Percentiles rank a stretch among this genome's conserved stretches.
Evolutionary conservation across 2,888 invertebrate genomes (phyloP).

Genomic region (Tanaodytes sp.): DNA sequence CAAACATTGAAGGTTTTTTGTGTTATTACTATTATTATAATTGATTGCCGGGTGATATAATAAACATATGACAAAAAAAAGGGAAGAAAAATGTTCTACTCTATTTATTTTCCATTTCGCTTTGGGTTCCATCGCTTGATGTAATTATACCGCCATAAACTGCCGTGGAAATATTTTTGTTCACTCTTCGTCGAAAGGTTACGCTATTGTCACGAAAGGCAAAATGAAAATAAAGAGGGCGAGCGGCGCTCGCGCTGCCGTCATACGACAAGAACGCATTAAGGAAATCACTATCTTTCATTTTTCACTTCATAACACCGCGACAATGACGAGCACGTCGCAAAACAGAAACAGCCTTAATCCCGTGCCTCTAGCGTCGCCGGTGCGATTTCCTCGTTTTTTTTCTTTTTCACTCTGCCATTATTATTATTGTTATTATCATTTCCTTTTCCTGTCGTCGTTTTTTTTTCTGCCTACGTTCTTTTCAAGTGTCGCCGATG

Average conservation of each 20-base stretch:
- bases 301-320: slow-evolving; percentile 70
- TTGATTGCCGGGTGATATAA: too few species aligned
- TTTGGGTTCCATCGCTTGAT: slow-evolving; percentile 3
- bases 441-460: slow-evolving; percentile 1
- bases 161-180: slow-evolving; percentile 24
- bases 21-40: too few species aligned
- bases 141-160: slow-evolving; percentile 10
- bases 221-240: slow-evolving; percentile 36
- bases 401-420: too few species aligned
- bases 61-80: too few species aligned
- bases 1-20: too few species aligned
- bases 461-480: too few species aligned
- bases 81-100: too few species aligned
- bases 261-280: slow-evolving; percentile 47
- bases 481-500: slow-evolving; percentile 36
- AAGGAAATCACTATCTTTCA: slow-evolving; percentile 69
- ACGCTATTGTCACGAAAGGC: slow-evolving; percentile 29
- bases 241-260: slow-evolving; percentile 15
- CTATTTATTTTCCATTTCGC: too few species aligned
- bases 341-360: slow-evolving; percentile 55
- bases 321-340: slow-evolving; percentile 64
- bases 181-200: slow-evolving; percentile 24
- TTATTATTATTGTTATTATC: background rate
- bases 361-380: slow-evolving; percentile 31
- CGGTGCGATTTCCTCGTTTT: slow-evolving; percentile 23